phyloP scores from a whole-genome alignment of 2,113 vertebrate species.

The Oncorhynchus nerka region DNA sequence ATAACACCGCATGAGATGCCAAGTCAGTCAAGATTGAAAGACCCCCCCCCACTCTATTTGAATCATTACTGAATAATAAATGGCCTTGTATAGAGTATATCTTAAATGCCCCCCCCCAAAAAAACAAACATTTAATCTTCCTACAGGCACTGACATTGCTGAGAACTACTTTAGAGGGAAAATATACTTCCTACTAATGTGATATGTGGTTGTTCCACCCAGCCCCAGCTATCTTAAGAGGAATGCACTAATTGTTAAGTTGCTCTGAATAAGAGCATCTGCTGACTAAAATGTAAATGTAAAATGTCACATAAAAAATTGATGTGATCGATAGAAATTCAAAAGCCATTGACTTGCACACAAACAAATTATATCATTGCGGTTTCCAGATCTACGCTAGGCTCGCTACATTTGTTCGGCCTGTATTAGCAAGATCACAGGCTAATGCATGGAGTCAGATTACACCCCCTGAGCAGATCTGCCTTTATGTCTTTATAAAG shows the following conservation, averaged over 20 bases:
- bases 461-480: constrained; percentile 61
- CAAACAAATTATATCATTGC: background rate
- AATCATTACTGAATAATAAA: constrained; percentile 15
- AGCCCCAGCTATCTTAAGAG: too few species aligned
- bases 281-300: too few species aligned
- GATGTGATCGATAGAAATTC: constrained; percentile 8
- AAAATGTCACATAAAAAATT: background rate
- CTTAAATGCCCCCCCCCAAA: too few species aligned
- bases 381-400: too few species aligned
- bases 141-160: too few species aligned
- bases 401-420: constrained; percentile 49
- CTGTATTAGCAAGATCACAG: constrained; percentile 58
- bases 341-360: background rate
- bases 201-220: too few species aligned
- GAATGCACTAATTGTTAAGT: too few species aligned
- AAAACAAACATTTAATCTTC: too few species aligned
- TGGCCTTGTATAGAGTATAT: background rate
- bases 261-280: too few species aligned
- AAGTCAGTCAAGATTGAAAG: background rate
- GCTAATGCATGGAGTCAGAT: constrained; percentile 67
- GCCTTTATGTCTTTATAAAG: constrained; percentile 67
- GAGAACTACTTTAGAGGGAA: too few species aligned
- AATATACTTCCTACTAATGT: too few species aligned
- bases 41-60: background rate
- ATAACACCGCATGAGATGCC: background rate